Percentiles rank a stretch among this genome's conserved stretches.
Conservation (phyloP, 1,140 invertebrate genomes). For the Dreissena polymorpha region DNA sequence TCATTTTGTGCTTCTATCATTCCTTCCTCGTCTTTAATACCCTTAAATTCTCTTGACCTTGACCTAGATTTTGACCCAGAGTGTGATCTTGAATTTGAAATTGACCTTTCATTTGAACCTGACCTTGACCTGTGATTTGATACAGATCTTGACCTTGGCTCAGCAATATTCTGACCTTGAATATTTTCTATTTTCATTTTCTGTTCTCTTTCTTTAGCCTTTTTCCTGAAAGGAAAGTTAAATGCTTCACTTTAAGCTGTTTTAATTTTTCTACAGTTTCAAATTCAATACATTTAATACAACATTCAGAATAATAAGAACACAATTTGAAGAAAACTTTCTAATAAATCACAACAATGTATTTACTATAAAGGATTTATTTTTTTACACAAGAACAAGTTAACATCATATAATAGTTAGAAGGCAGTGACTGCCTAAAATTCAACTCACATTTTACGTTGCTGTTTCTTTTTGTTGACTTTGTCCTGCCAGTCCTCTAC, state of each 20-base stretch:
- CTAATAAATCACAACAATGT: too few species aligned
- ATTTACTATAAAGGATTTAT: too few species aligned
- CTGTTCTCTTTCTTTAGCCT: slow-evolving; percentile 12
- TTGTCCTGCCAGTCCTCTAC: slow-evolving; percentile 76
- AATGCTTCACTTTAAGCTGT: background rate
- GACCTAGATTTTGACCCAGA: slow-evolving; percentile 12
- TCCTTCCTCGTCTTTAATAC: background rate
- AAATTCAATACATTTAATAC: background rate
- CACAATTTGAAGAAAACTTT: background rate
- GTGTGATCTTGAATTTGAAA: background rate
- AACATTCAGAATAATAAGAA: background rate
- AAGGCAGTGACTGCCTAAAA: too few species aligned
- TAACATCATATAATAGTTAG: too few species aligned
- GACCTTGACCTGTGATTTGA: background rate
- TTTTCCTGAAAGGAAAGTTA: slow-evolving; percentile 17
- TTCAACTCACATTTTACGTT: slow-evolving; percentile 33
- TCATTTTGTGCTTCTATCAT: slow-evolving; percentile 17
- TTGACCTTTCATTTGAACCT: background rate
- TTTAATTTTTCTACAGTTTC: background rate
- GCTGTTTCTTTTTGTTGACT: slow-evolving; percentile 21
- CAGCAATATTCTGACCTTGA: background rate
- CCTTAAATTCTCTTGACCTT: slow-evolving; percentile 21
- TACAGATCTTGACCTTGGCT: background rate
- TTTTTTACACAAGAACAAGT: too few species aligned
- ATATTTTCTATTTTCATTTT: background rate